Conservation (phyloP, 1,140 invertebrate species). For the Acromyrmex charruanus region DNA sequence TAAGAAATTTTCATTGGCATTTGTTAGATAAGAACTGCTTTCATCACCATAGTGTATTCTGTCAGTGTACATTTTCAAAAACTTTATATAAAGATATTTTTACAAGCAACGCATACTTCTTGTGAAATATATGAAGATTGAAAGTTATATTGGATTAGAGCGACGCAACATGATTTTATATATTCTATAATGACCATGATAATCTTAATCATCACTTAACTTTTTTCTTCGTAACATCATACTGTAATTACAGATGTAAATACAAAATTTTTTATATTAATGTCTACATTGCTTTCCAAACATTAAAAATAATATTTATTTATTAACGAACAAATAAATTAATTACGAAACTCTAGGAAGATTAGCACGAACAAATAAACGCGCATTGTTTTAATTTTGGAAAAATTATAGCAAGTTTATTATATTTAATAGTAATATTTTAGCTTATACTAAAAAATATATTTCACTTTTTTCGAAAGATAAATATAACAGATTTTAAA, state of each 20-base stretch:
- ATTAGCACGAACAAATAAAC: not conserved
- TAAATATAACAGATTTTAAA: not conserved
- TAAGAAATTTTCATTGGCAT: slow-evolving; percentile 59
- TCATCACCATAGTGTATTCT: slow-evolving; percentile 68
- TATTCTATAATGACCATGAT: not conserved
- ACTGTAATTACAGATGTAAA: slow-evolving; percentile 39
- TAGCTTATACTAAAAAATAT: slow-evolving; percentile 3
- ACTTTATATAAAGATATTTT: slow-evolving; percentile 75
- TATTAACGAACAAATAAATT: not conserved
- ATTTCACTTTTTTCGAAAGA: not conserved
- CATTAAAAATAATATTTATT: slow-evolving; percentile 19
- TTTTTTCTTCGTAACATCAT: slow-evolving; percentile 19
- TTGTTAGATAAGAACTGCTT: slow-evolving; percentile 63
- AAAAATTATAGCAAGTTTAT: slow-evolving; percentile 10
- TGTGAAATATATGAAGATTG: slow-evolving; percentile 24
- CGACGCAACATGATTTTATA: slow-evolving; percentile 11
- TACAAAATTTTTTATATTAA: slow-evolving; percentile 45
- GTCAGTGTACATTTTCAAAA: slow-evolving; percentile 63
- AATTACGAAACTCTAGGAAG: not conserved
- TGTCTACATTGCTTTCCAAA: slow-evolving; percentile 28
- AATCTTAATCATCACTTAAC: not conserved
- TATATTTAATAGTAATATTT: not conserved
- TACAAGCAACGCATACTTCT: slow-evolving; percentile 61
- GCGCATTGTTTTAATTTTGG: not conserved
- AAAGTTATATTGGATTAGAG: slow-evolving; percentile 23